Conservation (phyloP, 64 coral and sea anemone genomes). For the Porites lutea region DNA sequence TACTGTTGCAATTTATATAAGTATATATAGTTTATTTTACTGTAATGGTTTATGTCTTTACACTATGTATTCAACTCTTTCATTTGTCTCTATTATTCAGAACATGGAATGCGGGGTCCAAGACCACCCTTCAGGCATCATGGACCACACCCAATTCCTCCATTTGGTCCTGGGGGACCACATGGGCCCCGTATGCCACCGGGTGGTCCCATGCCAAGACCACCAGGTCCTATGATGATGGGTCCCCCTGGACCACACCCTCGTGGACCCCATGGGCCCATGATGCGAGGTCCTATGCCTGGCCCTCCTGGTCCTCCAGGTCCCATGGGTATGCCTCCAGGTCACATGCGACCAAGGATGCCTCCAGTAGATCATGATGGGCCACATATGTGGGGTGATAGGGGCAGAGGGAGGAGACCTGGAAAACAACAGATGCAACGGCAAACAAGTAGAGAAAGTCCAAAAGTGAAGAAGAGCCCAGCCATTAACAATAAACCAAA, state of each 20-base stretch:
- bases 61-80: not conserved
- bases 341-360: conserved; percentile 58
- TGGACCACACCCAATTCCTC: conserved; percentile 43
- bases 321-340: conserved; percentile 69
- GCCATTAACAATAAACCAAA: not conserved
- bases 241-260: conserved; percentile 29
- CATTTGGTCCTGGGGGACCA: conserved; percentile 27
- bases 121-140: conserved; percentile 43
- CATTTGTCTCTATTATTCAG: not conserved
- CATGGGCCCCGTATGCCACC: conserved; percentile 66
- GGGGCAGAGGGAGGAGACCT: conserved; percentile 64
- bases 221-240: conserved; percentile 64
- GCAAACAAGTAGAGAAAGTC: conserved; percentile 6
- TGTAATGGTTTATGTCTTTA: too few relatives aligned
- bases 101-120: conserved; percentile 43
- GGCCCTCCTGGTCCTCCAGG: conserved; percentile 70
- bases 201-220: conserved; percentile 68
- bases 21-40: too few relatives aligned
- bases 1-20: too few relatives aligned
- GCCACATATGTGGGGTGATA: conserved; percentile 48
- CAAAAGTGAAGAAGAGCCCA: not conserved
- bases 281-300: conserved; percentile 65
- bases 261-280: conserved; percentile 31
- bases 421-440: conserved; percentile 2
- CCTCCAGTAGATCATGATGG: conserved; percentile 51